These are phyloP conservation scores for Antechinus stuartii DNA, from an alignment of 2,113 vertebrate species.

Conservation along the genomic window DNA sequence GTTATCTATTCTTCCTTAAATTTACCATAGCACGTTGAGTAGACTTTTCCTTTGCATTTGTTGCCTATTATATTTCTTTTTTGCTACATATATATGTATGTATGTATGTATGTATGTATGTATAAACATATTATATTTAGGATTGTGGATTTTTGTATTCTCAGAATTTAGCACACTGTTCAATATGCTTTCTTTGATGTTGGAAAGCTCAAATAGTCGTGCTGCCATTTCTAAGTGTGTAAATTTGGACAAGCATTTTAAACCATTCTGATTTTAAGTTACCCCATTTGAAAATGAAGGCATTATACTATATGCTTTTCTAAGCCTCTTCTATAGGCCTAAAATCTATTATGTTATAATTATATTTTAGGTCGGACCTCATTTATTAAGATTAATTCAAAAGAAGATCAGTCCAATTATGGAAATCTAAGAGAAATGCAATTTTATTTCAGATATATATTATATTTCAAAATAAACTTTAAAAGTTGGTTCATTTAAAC, in stretches of 20 bases:
- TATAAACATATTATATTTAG: conserved; percentile 22
- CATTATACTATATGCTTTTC: not conserved
- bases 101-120: not conserved
- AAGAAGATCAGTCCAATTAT: not conserved
- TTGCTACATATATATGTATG: not conserved
- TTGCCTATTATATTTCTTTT: conserved; percentile 16
- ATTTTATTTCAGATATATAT: not conserved
- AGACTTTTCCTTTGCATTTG: not conserved
- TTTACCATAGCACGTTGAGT: not conserved
- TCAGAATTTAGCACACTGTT: not conserved
- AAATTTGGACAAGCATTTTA: not conserved
- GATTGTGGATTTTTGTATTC: not conserved
- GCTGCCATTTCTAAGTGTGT: not conserved
- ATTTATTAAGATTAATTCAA: not conserved
- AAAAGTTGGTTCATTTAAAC: not conserved
- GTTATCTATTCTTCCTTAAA: conserved; percentile 10
- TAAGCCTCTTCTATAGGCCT: not conserved
- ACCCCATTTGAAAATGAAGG: not conserved
- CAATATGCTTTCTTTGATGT: not conserved
- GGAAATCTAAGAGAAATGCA: not conserved
- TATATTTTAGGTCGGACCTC: not conserved
- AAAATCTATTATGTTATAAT: not conserved
- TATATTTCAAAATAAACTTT: not conserved
- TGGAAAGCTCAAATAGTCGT: not conserved
- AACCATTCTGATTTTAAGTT: not conserved